These are phyloP conservation scores for Stichodactyla helianthus DNA, from an alignment of 64 coral and sea anemone species.

Conservation along the genomic window DNA sequence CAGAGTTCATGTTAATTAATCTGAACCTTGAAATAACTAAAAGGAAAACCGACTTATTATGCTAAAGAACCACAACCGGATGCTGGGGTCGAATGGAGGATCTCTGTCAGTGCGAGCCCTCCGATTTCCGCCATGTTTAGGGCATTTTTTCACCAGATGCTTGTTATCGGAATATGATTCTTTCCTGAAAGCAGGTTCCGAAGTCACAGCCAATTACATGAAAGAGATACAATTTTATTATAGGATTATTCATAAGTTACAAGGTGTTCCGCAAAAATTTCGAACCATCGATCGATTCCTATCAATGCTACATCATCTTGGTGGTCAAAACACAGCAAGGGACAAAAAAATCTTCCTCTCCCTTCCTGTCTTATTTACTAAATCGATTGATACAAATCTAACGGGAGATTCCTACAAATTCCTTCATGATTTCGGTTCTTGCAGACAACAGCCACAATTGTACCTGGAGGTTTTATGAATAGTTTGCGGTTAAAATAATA, in stretches of 20 bases:
- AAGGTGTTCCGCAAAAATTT: neutral
- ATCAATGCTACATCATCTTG: neutral
- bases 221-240: neutral
- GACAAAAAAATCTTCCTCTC: neutral
- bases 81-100: neutral
- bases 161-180: neutral
- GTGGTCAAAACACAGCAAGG: neutral
- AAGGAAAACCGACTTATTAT: neutral
- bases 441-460: neutral
- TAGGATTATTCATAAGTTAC: neutral
- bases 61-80: neutral
- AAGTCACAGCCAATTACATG: neutral
- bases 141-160: neutral
- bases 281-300: neutral
- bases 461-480: neutral
- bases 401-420: neutral
- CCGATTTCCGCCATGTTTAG: neutral
- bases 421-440: neutral
- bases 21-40: neutral
- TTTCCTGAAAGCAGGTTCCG: neutral
- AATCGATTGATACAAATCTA: neutral
- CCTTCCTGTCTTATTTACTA: neutral
- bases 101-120: neutral
- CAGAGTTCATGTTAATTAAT: slow-evolving; percentile 9
- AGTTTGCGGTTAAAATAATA: neutral